phyloP scores from a whole-genome alignment of 2,113 vertebrate genomes.

The Triplophysa rosa region DNA sequence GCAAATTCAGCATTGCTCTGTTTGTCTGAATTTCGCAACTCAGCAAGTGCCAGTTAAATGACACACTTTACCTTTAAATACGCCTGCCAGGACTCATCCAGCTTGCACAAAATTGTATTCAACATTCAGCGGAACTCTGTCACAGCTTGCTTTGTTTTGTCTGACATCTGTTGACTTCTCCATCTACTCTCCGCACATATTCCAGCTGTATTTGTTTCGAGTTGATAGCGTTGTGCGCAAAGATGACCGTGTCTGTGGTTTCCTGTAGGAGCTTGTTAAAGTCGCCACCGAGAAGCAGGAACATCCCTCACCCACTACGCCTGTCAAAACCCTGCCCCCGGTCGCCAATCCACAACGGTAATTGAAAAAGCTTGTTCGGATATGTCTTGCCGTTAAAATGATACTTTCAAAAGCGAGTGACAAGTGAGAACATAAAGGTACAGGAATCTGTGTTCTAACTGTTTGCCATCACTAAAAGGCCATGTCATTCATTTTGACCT shows the following conservation, averaged over 20 bases:
- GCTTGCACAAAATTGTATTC: neutral
- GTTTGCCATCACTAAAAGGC: neutral
- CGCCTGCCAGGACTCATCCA: neutral
- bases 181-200: neutral
- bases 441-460: no score
- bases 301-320: slow-evolving; percentile 81
- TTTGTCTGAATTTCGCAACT: no score
- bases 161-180: neutral
- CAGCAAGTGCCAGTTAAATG: no score
- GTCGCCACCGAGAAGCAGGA: slow-evolving; percentile 86
- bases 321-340: slow-evolving; percentile 77
- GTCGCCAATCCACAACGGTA: slow-evolving; percentile 78
- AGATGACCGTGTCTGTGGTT: slow-evolving; percentile 20
- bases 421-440: neutral
- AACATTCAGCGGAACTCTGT: neutral
- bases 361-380: neutral
- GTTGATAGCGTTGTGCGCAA: neutral
- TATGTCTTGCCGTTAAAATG: neutral
- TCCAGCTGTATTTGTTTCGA: neutral
- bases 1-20: no score
- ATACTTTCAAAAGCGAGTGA: no score
- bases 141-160: neutral
- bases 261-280: slow-evolving; percentile 85
- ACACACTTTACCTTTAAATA: neutral
- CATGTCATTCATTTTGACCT: neutral